Base-by-base conservation (phyloP, 1,140 invertebrate genomes). In the Zaprionus taronus region DNA sequence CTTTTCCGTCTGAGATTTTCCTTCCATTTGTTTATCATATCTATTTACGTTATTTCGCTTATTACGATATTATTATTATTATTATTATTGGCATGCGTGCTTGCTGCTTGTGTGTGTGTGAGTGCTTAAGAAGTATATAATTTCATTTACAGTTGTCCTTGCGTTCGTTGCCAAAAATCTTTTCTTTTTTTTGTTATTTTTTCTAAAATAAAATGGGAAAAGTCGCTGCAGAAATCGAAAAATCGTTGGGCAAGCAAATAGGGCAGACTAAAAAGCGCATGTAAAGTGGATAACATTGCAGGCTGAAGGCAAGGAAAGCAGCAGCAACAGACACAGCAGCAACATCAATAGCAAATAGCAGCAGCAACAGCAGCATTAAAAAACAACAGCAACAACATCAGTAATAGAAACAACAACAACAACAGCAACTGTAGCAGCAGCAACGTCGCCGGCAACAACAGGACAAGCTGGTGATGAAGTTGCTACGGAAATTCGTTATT, bases 401-500 rank as follows among this genome's bases (percentile, higher is more conserved):
- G 24, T 0, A 79, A 53, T 66, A 71, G 57, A 77, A 68, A n/a
- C 55, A 67, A 2, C 49, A 38, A n/a, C 57, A 47, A 7, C 22
- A 56, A 34, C 34, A 57, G 36, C 57, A 67, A 64, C 22, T 58
- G 51, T 51, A 77, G 56, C 63, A 74, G 51, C 80, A 70, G 34
- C 58, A 70, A 14, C 67, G 28, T 47, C 36, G 11, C n/a, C 56
- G 24, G 28, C 55, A 34, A 36, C 22, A 26, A 49, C 49, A 15
- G 36, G 5, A 68, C 74, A 74, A 83, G 73, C 70, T 70, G 53
- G 65, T 81, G 75, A 79, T 89, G 85, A 85, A 90, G 86, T 91
- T 91, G 87, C 83, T 91, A 91, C 87, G 86, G 86, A 91, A 91
- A 91, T 91, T 91, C 86, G 86, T 91, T 91, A 91, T 91, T 91